A percentile compares a stretch with the other conserved stretches of the same genome.
Evolutionary conservation across 2,888 invertebrate genomes (phyloP).

Genomic region (Plemyria rubiginata): DNA sequence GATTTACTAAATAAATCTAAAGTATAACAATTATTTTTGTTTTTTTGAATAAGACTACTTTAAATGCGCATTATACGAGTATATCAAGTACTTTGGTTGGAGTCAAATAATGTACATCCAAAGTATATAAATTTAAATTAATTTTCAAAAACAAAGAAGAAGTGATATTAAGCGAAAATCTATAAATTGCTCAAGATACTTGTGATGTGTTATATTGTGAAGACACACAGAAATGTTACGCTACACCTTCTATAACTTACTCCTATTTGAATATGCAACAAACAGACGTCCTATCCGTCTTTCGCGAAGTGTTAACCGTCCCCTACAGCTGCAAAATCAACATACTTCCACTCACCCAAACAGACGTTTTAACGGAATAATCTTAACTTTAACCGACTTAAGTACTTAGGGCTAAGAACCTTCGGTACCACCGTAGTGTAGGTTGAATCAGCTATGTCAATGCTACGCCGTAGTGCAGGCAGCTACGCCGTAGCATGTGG

Average conservation of each 20-base stretch:
- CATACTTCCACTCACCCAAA: conserved; percentile 34
- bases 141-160: no score
- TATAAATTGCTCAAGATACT: no score
- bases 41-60: no score
- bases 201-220: no score
- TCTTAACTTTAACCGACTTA: conserved; percentile 47
- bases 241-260: conserved; percentile 4
- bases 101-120: no score
- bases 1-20: no score
- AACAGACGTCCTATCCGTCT: conserved; percentile 16
- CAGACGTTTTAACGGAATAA: conserved; percentile 44
- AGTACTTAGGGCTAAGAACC: conserved; percentile 41
- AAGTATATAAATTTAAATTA: no score
- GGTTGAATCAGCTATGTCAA: not conserved
- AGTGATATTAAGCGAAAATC: no score
- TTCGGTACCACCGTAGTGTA: conserved; percentile 30
- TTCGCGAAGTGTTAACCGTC: conserved; percentile 21
- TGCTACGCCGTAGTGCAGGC: not conserved
- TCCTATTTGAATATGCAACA: conserved; percentile 24
- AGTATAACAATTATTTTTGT: no score
- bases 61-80: no score
- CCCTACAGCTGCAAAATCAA: conserved; percentile 31
- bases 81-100: no score
- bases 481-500: not conserved
- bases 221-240: no score